A percentile compares a stretch with the other conserved stretches of the same genome.
These are phyloP conservation scores for Conus betulinus DNA, from an alignment of 1,140 invertebrate genomes.

Conservation along the genomic window DNA sequence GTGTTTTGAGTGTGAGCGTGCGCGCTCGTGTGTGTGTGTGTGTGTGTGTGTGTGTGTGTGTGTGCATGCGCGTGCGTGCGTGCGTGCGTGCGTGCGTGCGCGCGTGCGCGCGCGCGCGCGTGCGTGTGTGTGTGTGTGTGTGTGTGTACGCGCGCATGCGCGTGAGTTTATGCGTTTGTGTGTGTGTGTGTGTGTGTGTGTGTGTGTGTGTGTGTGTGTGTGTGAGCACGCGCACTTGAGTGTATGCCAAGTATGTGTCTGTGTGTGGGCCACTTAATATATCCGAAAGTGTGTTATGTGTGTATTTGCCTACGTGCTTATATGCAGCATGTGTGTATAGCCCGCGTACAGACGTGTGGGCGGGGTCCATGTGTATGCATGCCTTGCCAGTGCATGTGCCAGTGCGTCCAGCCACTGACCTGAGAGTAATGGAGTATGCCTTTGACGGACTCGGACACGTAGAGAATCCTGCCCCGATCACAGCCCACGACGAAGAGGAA, in stretches of 20 bases:
- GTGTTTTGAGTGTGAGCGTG: too few relatives aligned
- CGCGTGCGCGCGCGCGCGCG: not conserved
- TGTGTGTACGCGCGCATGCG: not conserved
- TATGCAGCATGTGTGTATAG: too few relatives aligned
- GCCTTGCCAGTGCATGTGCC: too few relatives aligned
- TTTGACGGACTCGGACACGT: constrained; percentile 93
- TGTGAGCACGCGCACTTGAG: too few relatives aligned
- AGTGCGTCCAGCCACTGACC: constrained; percentile 74
- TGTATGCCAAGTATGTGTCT: too few relatives aligned
- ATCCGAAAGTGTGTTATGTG: too few relatives aligned
- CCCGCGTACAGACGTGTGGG: too few relatives aligned
- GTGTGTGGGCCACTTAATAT: too few relatives aligned
- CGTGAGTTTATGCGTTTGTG: not conserved
- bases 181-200: not conserved
- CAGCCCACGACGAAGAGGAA: constrained; percentile 96
- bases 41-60: not conserved
- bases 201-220: too few relatives aligned
- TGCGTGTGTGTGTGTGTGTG: constrained; percentile 4
- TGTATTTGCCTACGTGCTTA: too few relatives aligned
- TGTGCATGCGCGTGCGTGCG: not conserved
- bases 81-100: not conserved
- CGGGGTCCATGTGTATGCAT: too few relatives aligned
- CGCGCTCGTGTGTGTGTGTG: not conserved
- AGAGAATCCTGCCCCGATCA: constrained; percentile 91
- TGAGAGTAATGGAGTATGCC: constrained; percentile 90